Conservation (phyloP, 2,113 vertebrate species). For the Leiothrix lutea region DNA sequence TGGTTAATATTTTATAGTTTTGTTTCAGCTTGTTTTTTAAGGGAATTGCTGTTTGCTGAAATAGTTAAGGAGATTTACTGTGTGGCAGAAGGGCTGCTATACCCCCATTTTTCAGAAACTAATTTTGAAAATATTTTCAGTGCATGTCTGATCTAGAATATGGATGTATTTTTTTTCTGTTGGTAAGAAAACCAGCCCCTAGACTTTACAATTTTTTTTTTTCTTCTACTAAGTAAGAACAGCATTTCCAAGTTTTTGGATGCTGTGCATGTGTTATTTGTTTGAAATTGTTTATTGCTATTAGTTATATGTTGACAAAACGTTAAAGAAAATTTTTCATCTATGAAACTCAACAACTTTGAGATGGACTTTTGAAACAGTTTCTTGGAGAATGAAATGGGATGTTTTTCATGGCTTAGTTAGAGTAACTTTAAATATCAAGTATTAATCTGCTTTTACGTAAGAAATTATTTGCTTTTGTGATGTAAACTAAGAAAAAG, state of each 20-base stretch:
- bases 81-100: not conserved
- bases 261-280: not conserved
- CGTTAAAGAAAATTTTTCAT: not conserved
- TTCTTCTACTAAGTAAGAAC: not conserved
- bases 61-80: not conserved
- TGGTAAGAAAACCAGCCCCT: not conserved
- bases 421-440: not conserved
- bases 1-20: not conserved
- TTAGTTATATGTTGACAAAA: not conserved
- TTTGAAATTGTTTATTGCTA: not conserved
- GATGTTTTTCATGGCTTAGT: not conserved
- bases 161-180: not conserved
- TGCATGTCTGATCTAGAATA: not conserved
- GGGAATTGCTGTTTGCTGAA: not conserved
- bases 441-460: not conserved
- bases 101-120: not conserved
- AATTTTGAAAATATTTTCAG: not conserved
- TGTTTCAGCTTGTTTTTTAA: not conserved
- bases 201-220: not conserved
- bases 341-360: not conserved
- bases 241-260: not conserved
- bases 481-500: not conserved
- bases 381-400: not conserved
- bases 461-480: not conserved
- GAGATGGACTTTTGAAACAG: not conserved